phyloP scores from a whole-genome alignment of 30 jellyfish, hydroid and myxozoan species.

The Cassiopea xamachana region DNA sequence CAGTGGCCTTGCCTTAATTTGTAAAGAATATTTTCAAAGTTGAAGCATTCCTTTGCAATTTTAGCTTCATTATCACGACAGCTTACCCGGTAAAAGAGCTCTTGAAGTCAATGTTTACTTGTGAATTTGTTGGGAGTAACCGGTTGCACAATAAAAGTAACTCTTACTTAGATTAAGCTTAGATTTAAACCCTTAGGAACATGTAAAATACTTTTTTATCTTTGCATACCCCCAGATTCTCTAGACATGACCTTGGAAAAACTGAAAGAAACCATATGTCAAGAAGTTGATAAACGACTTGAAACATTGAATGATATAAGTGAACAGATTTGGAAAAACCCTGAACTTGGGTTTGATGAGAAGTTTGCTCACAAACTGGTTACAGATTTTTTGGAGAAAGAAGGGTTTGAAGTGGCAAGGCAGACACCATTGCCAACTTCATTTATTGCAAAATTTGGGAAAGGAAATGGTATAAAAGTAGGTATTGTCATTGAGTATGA shows the following conservation, averaged over 20 bases:
- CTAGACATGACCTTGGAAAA: conserved; percentile 17
- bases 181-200: too few relatives aligned
- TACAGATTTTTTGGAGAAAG: conserved; percentile 71
- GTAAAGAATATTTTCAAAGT: too few relatives aligned
- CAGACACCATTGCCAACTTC: conserved; percentile 86
- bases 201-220: neutral
- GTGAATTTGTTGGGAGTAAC: too few relatives aligned
- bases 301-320: conserved; percentile 67
- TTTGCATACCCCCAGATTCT: neutral
- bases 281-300: conserved; percentile 60
- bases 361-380: conserved; percentile 70
- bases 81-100: too few relatives aligned
- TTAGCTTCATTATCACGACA: too few relatives aligned
- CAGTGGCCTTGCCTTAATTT: too few relatives aligned
- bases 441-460: conserved; percentile 87
- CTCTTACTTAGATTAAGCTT: too few relatives aligned
- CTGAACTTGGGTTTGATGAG: conserved; percentile 89
- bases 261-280: conserved; percentile 32
- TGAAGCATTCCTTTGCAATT: too few relatives aligned
- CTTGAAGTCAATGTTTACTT: too few relatives aligned
- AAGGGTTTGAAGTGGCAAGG: conserved; percentile 83
- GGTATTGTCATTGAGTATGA: conserved; percentile 93
- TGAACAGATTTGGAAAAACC: conserved; percentile 81
- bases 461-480: conserved; percentile 71
- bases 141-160: too few relatives aligned